Percentiles rank a stretch among this genome's conserved stretches.
Evolutionary conservation across 1,140 invertebrate genomes (phyloP).

Genomic region (Neoseiulus cucumeris): DNA sequence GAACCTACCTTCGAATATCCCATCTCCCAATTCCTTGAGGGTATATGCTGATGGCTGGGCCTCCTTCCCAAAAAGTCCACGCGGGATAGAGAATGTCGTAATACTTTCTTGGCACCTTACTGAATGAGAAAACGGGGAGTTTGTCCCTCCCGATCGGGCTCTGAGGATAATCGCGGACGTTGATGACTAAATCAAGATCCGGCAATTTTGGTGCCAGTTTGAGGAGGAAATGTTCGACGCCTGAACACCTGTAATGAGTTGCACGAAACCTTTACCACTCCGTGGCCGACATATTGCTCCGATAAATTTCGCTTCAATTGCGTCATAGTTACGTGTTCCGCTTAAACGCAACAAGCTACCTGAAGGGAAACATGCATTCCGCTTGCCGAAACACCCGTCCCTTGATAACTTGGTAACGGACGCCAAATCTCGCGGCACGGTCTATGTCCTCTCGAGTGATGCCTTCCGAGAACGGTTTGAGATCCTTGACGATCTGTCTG

Average conservation of each 20-base stretch:
- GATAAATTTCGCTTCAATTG: not conserved
- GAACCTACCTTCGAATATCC: conserved; percentile 49
- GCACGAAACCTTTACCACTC: conserved; percentile 25
- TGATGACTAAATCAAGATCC: conserved; percentile 68
- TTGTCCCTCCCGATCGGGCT: conserved; percentile 40
- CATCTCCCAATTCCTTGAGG: conserved; percentile 78
- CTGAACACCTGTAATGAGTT: conserved; percentile 44
- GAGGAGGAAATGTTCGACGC: conserved; percentile 65
- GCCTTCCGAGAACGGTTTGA: conserved; percentile 41
- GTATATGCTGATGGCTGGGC: conserved; percentile 78
- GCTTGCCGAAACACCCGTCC: conserved; percentile 56
- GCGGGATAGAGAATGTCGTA: conserved; percentile 87
- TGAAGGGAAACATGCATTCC: conserved; percentile 64
- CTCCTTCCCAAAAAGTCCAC: conserved; percentile 94
- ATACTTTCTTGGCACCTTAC: conserved; percentile 66
- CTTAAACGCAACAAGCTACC: too few relatives aligned
- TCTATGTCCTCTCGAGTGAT: conserved; percentile 45
- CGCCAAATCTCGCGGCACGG: conserved; percentile 38
- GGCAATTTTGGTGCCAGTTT: conserved; percentile 43
- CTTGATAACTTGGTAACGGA: conserved; percentile 64
- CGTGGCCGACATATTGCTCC: not conserved
- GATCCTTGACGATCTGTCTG: conserved; percentile 43
- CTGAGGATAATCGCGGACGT: conserved; percentile 82
- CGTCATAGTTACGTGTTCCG: too few relatives aligned
- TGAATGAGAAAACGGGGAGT: conserved; percentile 77